Conservation (phyloP, 2,888 invertebrate species). For the Drosophila infuscata region DNA sequence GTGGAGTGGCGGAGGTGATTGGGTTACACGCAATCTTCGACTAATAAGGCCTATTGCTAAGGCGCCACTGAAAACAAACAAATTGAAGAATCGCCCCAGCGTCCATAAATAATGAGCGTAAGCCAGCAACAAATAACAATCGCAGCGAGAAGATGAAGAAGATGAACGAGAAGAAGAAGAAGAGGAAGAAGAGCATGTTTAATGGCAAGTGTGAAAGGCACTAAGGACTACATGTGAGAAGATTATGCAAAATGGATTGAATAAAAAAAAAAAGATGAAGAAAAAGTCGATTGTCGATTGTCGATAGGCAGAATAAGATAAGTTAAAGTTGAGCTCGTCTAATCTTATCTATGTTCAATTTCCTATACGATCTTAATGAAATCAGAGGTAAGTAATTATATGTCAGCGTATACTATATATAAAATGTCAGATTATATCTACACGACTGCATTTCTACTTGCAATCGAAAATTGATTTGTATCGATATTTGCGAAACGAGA, state of each 20-base stretch:
- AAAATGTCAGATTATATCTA: too few species aligned
- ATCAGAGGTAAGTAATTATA: too few species aligned
- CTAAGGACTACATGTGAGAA: too few species aligned
- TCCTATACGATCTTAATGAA: too few species aligned
- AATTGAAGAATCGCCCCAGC: slow-evolving; percentile 56
- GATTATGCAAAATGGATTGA: background rate
- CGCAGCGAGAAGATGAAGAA: slow-evolving; percentile 7
- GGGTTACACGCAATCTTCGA: slow-evolving; percentile 20
- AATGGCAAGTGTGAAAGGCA: background rate
- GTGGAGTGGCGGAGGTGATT: background rate
- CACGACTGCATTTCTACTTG: too few species aligned
- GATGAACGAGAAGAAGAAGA: background rate
- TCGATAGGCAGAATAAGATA: background rate
- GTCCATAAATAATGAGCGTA: slow-evolving; percentile 60
- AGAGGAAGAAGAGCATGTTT: background rate
- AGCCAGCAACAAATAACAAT: slow-evolving; percentile 16
- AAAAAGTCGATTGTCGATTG: background rate
- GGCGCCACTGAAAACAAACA: slow-evolving; percentile 65
- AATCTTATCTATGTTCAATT: too few species aligned
- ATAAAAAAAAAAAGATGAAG: too few species aligned
- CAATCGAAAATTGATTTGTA: background rate
- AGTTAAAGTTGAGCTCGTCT: background rate
- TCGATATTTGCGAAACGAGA: background rate
- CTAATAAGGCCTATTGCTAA: slow-evolving; percentile 63
- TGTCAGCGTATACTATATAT: too few species aligned